Base-by-base conservation (phyloP, 2,888 invertebrate species). In the Amblyjoppa proteus region DNA sequence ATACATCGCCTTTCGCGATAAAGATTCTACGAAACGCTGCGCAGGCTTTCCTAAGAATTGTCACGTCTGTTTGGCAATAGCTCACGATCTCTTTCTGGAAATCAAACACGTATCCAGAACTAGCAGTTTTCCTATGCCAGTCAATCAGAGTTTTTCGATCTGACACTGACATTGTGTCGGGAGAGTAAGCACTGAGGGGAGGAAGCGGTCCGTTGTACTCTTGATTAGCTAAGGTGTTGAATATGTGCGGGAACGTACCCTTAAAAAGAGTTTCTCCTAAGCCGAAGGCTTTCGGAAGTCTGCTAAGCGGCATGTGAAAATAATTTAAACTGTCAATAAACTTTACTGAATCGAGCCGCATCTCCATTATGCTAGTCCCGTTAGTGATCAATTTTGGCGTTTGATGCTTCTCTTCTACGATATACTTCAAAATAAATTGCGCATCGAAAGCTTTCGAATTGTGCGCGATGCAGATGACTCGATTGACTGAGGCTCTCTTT, bases 251-350 rank as follows among this genome's bases (percentile, higher is more conserved):
- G 84, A 91, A 91, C 61, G 87, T 87, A 0, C 89, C 88, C 79
- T 90, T 90, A 49, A 16, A 34, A 7, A 70, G 49, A 11, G 79
- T 71, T 1, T 70, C 31, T 34, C 31, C 31, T 34, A 34, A 34
- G 31, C 31, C 31, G 5, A 34, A 34, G 31, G 31, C 31, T 86
- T 90, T 90, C 7, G 90, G 89, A 6, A 91, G 53, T 31, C 76
- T 83, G 2, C 81, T 34, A 7, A 90, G 75, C 16, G 86, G 73
- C 89, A 91, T 90, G 6, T 89, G 90, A 56, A 91, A 88, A 83
- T 90, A 91, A 85, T 89, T 91, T 3, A 89, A 68, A 68, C 88
- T 88, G 66, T 90, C 89, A 20, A 89, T 84, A 81, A 90, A 90
- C 25, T 31, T 64, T 34, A 64, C 31, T 3, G 11, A 3, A 0